Base-by-base conservation (phyloP, 1,140 invertebrate species). In the Aphidius ervi region DNA sequence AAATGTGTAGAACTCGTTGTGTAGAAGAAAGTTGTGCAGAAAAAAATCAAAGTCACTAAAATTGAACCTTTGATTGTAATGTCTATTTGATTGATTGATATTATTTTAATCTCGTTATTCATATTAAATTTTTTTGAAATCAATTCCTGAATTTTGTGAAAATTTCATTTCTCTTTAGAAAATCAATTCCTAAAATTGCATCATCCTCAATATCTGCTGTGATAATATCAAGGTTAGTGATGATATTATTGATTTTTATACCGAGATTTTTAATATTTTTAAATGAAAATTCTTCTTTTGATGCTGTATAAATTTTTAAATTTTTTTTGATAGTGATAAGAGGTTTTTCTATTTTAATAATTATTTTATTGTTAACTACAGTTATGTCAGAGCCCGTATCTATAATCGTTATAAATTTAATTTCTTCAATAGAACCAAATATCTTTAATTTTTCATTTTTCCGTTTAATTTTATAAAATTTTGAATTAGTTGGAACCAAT, bases 11-110 rank as follows among this genome's bases (percentile, higher is more conserved):
- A n/a, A n/a, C n/a, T n/a, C n/a, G n/a, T n/a, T n/a, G n/a, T n/a
- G n/a, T n/a, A n/a, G n/a, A n/a, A n/a, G n/a, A n/a, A n/a, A n/a
- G n/a, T n/a, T n/a, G n/a, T n/a, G n/a, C n/a, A n/a, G n/a, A n/a
- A n/a, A n/a, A n/a, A n/a, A n/a, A n/a, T n/a, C n/a, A n/a, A n/a
- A n/a, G n/a, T n/a, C n/a, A 73, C 16, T 0, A 67, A 65, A 8
- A 69, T 69, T 0, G 66, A 65, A 40, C 64, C 68, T 9, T 71
- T 66, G 4, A 67, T 67, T 0, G 79, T 83, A 0, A 78, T 65
- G 0, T 46, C 40, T n/a, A 46, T 50, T 50, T 20, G 48, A 31
- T 50, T 50, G 5, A 56, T 56, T 20, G n/a, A n/a, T n/a, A n/a
- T n/a, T n/a, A 56, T 43, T 42, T 42, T 56, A 40, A 41, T 43